Evolutionary conservation across 2,113 vertebrate species (phyloP).

Genomic region (Ceyx cyanopectus): DNA sequence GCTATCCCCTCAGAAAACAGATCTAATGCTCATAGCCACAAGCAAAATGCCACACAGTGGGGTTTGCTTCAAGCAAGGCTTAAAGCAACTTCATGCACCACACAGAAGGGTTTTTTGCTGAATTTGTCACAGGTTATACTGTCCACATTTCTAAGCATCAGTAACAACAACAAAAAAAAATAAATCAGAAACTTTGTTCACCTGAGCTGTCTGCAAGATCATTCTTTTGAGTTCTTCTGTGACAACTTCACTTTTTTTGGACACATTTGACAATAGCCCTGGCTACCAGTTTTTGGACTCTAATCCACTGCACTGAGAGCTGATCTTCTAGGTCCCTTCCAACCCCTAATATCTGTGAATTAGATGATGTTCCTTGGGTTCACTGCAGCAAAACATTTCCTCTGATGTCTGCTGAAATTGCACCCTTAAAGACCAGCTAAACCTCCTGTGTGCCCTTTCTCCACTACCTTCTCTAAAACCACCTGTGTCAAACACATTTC

Average conservation of each 20-base stretch:
- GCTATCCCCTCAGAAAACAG: slow-evolving; percentile 14
- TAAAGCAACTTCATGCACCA: background rate
- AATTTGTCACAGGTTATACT: background rate
- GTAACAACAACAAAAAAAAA: background rate
- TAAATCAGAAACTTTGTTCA: background rate
- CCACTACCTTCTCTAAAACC: background rate
- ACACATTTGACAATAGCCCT: background rate
- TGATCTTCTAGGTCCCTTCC: too few species aligned
- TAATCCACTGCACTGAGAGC: background rate
- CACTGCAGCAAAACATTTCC: background rate
- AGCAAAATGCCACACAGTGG: background rate
- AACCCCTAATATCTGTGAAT: background rate
- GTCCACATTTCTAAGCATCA: background rate
- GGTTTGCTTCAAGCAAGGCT: background rate
- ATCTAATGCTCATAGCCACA: background rate
- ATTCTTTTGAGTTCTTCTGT: background rate
- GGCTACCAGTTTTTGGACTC: background rate
- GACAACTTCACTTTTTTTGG: background rate
- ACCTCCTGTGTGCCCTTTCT: background rate
- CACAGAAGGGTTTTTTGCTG: background rate
- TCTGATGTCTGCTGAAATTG: background rate
- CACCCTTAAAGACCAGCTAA: background rate
- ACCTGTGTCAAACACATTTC: background rate
- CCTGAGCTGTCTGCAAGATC: background rate
- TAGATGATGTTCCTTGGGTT: background rate